A percentile compares a stretch with the other conserved stretches of the same genome.
Evolutionary conservation across 2,888 invertebrate genomes (phyloP).

Genomic region (Sussaba pulchella): DNA sequence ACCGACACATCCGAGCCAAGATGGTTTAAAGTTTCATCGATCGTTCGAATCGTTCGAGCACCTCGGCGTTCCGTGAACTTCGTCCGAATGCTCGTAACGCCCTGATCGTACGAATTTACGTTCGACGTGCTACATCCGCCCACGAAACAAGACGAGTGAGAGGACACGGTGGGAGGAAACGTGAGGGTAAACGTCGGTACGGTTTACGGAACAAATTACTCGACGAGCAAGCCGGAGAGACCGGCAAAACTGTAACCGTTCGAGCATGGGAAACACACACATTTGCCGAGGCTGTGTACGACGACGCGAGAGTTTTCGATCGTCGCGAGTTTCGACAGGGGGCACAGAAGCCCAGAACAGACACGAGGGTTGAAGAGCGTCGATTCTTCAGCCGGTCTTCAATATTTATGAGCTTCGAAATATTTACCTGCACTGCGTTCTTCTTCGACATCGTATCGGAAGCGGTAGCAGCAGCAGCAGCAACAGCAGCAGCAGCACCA

Average conservation of each 20-base stretch:
- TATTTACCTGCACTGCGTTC: constrained; percentile 35
- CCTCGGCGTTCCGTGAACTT: neutral
- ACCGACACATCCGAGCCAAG: no score
- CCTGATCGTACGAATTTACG: neutral
- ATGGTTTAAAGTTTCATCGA: neutral
- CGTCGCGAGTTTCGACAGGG: constrained; percentile 25
- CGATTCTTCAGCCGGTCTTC: constrained; percentile 29
- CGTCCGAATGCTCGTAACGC: neutral
- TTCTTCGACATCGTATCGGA: neutral
- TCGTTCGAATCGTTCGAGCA: neutral
- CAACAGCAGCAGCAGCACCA: no score
- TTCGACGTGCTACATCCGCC: neutral
- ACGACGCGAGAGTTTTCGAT: neutral
- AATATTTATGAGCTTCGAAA: constrained; percentile 58
- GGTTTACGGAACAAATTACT: constrained; percentile 38
- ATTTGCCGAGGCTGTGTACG: neutral
- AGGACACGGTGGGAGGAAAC: neutral
- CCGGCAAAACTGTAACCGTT: constrained; percentile 3
- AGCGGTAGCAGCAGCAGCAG: neutral
- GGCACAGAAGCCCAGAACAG: constrained; percentile 13
- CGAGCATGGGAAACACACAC: neutral
- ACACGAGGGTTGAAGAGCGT: constrained; percentile 23
- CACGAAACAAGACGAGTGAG: neutral
- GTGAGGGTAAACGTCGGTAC: constrained; percentile 27
- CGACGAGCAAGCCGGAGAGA: constrained; percentile 9